Evolutionary conservation across 2,113 vertebrate genomes (phyloP).

Genomic region (Amphiprion percula): DNA sequence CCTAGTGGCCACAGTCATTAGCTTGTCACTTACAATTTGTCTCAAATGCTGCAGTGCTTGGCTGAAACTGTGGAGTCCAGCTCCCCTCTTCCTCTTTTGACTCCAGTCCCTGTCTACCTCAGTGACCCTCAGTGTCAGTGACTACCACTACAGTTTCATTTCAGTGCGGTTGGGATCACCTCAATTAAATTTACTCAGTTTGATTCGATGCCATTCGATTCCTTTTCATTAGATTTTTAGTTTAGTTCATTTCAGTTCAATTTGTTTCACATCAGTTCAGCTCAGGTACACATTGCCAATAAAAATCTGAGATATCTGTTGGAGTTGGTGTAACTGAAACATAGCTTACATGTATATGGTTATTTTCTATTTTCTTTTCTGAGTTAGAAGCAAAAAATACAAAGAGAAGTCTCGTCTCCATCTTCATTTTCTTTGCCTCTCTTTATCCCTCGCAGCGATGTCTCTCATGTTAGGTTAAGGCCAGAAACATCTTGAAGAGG

Average conservation of each 20-base stretch:
- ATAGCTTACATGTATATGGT: neutral
- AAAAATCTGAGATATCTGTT: neutral
- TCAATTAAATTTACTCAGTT: slow-evolving; percentile 26
- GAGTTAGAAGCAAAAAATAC: slow-evolving; percentile 9
- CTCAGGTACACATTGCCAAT: neutral
- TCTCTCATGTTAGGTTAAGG: slow-evolving; percentile 19
- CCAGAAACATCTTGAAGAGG: slow-evolving; percentile 43
- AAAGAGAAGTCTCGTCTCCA: slow-evolving; percentile 1
- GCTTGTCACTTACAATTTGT: slow-evolving; percentile 77
- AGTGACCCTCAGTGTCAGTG: slow-evolving; percentile 11
- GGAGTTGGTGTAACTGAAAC: neutral
- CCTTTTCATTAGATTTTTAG: slow-evolving; percentile 13
- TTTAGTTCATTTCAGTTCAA: slow-evolving; percentile 9
- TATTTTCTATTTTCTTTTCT: slow-evolving; percentile 8
- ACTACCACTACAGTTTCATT: slow-evolving; percentile 13
- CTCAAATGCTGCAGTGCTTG: slow-evolving; percentile 46
- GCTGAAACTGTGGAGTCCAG: slow-evolving; percentile 22
- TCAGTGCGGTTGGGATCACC: slow-evolving; percentile 1
- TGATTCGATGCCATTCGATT: slow-evolving; percentile 18
- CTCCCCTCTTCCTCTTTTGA: slow-evolving; percentile 22
- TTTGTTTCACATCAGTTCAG: slow-evolving; percentile 19
- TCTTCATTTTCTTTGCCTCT: slow-evolving; percentile 15
- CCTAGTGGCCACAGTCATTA: slow-evolving; percentile 63
- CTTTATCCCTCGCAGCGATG: slow-evolving; percentile 10
- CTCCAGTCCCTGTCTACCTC: slow-evolving; percentile 14